Base-by-base conservation (phyloP, 2,797 vertebrate genomes). In the Ctenosaura bakeri region DNA sequence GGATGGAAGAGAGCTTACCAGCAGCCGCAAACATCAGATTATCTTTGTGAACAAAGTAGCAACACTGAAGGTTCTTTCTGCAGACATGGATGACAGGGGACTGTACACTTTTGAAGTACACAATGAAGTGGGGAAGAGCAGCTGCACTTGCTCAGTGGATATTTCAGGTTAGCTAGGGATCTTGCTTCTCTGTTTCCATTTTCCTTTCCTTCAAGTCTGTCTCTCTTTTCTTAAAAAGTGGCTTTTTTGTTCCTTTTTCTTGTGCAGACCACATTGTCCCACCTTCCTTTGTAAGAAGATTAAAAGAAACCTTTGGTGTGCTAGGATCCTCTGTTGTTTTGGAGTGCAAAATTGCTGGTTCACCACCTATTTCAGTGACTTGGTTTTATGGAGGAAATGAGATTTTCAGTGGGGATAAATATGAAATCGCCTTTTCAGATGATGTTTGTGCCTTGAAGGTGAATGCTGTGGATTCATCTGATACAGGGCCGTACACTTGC, bases 371-470 rank as follows among this genome's bases (percentile, higher is more conserved):
- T 97, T 98, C 97, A 9, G 96, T 99, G 84, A 93, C 97, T 92
- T 99, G 99, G 99, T 99, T 98, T 96, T 99, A 98, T 96, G 98
- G 99, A 42, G 98, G 98, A 87, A 98, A 97, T 95, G 98, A 99
- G 95, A 96, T 99, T 52, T 69, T 95, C 81, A 94, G 97, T 91
- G 98, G 98, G 89, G 96, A 97, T 91, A 99, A 98, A 96, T 98
- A 98, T 89, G 98, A 97, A 95, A 96, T 97, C 59, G 97, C 98
- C 50, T 98, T 99, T 89, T 98, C 98, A 77, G 99, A 99, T 93
- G 98, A 97, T 2, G 97, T 98, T 91, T 98, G 98, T 64, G 94
- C 96, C 22, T 96, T 99, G 96, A 98, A 96, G 94, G 96, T 99
- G 89, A 95, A 93, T 89, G 88, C 83, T 2, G 90, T 99, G 96